phyloP scores from a whole-genome alignment of 1,140 invertebrate genomes.

The Chlorops oryzae region DNA sequence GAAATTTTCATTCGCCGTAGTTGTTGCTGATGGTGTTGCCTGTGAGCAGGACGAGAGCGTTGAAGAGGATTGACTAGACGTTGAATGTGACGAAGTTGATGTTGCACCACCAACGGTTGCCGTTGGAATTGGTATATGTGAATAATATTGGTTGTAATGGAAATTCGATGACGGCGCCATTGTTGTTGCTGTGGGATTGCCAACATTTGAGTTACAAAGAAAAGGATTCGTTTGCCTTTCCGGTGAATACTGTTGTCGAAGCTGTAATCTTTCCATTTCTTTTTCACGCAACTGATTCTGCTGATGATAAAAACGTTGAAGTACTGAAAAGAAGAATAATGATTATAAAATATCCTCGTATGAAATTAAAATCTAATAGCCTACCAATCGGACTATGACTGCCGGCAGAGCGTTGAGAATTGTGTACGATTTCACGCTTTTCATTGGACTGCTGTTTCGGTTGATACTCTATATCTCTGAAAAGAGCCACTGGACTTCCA shows the following conservation, averaged over 20 bases:
- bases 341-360: neutral
- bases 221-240: slow-evolving; percentile 17
- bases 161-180: slow-evolving; percentile 7
- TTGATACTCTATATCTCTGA: too few species aligned
- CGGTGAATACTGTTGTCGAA: slow-evolving; percentile 5
- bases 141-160: slow-evolving; percentile 12
- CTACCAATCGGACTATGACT: slow-evolving; percentile 47
- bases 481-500: neutral
- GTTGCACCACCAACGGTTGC: slow-evolving; percentile 6
- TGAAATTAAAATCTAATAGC: slow-evolving; percentile 12
- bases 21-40: slow-evolving; percentile 15
- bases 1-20: slow-evolving; percentile 9
- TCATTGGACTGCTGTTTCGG: too few species aligned
- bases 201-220: slow-evolving; percentile 5
- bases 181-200: slow-evolving; percentile 21
- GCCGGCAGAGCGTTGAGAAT: slow-evolving; percentile 31
- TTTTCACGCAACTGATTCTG: slow-evolving; percentile 47
- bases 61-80: slow-evolving; percentile 44
- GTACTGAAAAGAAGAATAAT: slow-evolving; percentile 23
- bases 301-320: slow-evolving; percentile 51
- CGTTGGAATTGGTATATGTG: neutral
- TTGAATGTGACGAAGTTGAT: slow-evolving; percentile 35
- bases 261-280: slow-evolving; percentile 24
- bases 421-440: slow-evolving; percentile 5
- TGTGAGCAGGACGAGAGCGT: slow-evolving; percentile 43